These are phyloP conservation scores for Liposcelis brunnea DNA, from an alignment of 2,888 invertebrate genomes.

Conservation along the genomic window DNA sequence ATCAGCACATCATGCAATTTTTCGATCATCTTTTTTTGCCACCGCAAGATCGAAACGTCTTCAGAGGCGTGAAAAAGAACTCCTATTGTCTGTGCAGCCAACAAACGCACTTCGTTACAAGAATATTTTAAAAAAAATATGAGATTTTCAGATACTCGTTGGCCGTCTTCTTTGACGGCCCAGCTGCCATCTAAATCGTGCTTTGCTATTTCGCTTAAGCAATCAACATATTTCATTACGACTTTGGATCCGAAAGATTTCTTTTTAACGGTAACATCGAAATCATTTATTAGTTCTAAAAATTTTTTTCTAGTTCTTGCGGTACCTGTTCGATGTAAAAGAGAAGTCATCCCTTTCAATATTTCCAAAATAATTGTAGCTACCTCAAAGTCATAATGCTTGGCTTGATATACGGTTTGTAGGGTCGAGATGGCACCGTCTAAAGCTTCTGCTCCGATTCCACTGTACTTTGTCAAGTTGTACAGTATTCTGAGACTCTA, in stretches of 20 bases:
- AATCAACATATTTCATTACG: constrained; percentile 25
- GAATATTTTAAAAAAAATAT: constrained; percentile 24
- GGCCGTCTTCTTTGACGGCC: constrained; percentile 16
- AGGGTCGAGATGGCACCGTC: constrained; percentile 12
- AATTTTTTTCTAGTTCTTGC: constrained; percentile 5
- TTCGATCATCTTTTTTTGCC: no score
- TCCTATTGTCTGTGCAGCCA: constrained; percentile 17
- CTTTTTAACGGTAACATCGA: neutral
- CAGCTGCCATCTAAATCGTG: constrained; percentile 21
- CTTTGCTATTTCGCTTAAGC: constrained; percentile 25
- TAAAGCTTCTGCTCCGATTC: no score
- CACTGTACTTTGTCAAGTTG: no score
- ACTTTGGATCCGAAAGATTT: constrained; percentile 25
- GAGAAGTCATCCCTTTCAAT: constrained; percentile 21
- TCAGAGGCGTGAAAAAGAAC: no score
- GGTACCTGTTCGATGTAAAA: constrained; percentile 16
- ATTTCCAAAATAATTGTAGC: constrained; percentile 23
- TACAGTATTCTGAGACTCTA: neutral
- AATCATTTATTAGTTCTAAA: no score
- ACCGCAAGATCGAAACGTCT: no score
- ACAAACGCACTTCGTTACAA: constrained; percentile 27
- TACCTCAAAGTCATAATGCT: constrained; percentile 22
- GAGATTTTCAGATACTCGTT: constrained; percentile 13
- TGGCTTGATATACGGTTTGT: constrained; percentile 21
- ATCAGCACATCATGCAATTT: no score